These are phyloP conservation scores for Psilanteris sp. DNA, from an alignment of 1,140 invertebrate genomes.

Conservation along the genomic window DNA sequence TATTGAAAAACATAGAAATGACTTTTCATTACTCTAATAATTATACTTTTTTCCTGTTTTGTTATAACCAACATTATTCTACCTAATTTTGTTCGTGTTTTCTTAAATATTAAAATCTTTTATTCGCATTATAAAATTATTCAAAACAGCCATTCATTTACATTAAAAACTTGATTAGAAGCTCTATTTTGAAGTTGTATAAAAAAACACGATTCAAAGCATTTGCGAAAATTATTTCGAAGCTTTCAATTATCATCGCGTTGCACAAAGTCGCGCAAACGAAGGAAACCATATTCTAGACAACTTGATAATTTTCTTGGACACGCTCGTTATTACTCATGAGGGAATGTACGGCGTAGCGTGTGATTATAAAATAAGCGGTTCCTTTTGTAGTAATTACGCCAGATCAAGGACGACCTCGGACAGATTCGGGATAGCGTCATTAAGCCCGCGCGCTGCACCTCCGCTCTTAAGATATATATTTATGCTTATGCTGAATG, in stretches of 20 bases:
- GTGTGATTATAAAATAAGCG: constrained; percentile 79
- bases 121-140: too few relatives aligned
- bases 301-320: constrained; percentile 72
- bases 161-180: too few relatives aligned
- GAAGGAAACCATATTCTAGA: constrained; percentile 56
- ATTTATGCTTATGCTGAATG: constrained; percentile 61
- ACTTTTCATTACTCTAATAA: too few relatives aligned
- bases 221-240: too few relatives aligned
- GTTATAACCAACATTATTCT: too few relatives aligned
- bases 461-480: constrained; percentile 56
- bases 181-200: too few relatives aligned
- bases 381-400: constrained; percentile 78
- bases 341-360: constrained; percentile 67
- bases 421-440: constrained; percentile 70
- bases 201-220: too few relatives aligned
- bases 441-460: constrained; percentile 58
- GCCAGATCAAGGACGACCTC: constrained; percentile 71
- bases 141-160: too few relatives aligned
- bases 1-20: too few relatives aligned
- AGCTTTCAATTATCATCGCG: constrained; percentile 22
- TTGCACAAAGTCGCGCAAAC: constrained; percentile 26
- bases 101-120: too few relatives aligned
- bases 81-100: too few relatives aligned
- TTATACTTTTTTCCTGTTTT: too few relatives aligned
- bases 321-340: constrained; percentile 73